Conservation (phyloP, 2,113 vertebrate genomes). For the Indri indri region DNA sequence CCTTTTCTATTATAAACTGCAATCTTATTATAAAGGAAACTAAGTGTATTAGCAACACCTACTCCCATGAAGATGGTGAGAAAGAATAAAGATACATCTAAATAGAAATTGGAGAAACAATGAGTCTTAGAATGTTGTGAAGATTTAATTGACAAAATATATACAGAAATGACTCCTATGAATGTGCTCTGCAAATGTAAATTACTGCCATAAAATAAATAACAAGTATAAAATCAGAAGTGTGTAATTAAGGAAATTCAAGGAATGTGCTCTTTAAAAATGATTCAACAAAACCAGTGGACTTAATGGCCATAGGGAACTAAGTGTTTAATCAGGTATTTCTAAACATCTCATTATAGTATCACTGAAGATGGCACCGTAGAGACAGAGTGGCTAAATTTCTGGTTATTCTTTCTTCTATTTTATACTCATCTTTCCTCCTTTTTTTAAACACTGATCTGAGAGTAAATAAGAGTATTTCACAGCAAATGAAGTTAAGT, state of each 20-base stretch:
- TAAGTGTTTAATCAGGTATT: neutral
- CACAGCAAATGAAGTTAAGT: conserved; percentile 32
- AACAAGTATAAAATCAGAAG: neutral
- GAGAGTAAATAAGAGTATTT: neutral
- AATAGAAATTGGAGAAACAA: neutral
- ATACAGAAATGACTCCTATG: neutral
- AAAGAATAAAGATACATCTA: neutral
- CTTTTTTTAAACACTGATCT: neutral
- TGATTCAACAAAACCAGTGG: neutral
- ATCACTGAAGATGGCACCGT: neutral
- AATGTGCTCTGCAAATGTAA: neutral
- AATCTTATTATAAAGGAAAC: neutral
- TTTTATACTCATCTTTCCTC: neutral
- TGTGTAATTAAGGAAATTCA: neutral
- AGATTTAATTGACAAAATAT: neutral
- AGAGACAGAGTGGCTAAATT: neutral
- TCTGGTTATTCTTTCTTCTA: neutral
- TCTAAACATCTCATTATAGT: neutral
- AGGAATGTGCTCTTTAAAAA: neutral
- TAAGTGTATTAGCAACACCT: neutral
- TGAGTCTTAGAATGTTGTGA: neutral
- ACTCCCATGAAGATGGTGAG: neutral
- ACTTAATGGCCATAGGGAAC: neutral
- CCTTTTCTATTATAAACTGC: neutral
- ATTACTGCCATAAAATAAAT: neutral